Evolutionary conservation across 2,797 vertebrate genomes (phyloP).

Genomic region (Myotis pilosus): DNA sequence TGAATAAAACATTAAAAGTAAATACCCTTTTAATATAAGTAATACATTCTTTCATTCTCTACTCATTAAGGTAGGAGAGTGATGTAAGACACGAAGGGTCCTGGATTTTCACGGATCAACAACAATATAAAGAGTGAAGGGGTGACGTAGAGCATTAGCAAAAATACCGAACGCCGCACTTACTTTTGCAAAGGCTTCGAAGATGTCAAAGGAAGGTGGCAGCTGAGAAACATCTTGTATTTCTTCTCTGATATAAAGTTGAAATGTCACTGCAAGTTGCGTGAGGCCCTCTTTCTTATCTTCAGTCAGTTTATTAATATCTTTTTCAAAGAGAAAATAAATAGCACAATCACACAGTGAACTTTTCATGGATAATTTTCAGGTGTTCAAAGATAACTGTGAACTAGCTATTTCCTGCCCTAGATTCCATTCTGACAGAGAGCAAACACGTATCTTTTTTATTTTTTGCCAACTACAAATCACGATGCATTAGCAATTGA

Average conservation of each 20-base stretch:
- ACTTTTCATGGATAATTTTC: conserved; percentile 63
- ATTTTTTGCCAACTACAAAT: conserved; percentile 70
- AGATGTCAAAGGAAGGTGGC: conserved; percentile 86
- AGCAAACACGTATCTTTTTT: conserved; percentile 52
- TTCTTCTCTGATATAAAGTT: conserved; percentile 90
- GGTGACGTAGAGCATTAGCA: background rate
- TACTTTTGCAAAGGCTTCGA: conserved; percentile 93
- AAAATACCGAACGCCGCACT: conserved; percentile 76
- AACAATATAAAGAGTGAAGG: conserved; percentile 44
- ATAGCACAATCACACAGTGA: conserved; percentile 49
- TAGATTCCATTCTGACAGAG: conserved; percentile 68
- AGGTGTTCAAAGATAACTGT: conserved; percentile 58
- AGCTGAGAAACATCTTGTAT: conserved; percentile 83
- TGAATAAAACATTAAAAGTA: background rate
- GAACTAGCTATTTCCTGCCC: conserved; percentile 55
- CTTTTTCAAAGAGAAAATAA: conserved; percentile 78
- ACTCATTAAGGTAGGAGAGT: background rate
- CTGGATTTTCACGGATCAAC: background rate
- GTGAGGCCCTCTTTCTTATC: conserved; percentile 92
- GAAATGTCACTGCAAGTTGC: conserved; percentile 89
- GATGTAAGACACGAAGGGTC: background rate
- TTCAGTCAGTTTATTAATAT: conserved; percentile 88
- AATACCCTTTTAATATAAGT: background rate
- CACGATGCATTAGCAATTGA: conserved; percentile 58
- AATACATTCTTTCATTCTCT: background rate